These are phyloP conservation scores for Drosophila parabipectinata DNA, from an alignment of 1,140 invertebrate genomes.

Conservation along the genomic window DNA sequence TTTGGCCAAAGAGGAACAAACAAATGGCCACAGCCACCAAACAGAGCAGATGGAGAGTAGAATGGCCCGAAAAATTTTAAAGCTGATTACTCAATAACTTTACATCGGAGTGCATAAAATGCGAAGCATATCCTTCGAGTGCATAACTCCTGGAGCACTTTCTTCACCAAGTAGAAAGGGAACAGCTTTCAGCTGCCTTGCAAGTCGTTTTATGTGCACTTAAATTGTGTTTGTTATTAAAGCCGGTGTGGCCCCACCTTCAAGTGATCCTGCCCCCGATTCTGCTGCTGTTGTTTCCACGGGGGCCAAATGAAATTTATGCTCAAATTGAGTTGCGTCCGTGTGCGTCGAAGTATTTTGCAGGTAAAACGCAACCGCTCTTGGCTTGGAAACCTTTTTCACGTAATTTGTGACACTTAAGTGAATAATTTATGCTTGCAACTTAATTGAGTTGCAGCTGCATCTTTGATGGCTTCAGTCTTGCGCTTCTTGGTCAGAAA, in stretches of 20 bases:
- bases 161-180: not conserved
- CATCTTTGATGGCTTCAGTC: not conserved
- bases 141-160: slow-evolving; percentile 59
- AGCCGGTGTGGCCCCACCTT: slow-evolving; percentile 22
- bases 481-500: slow-evolving; percentile 14
- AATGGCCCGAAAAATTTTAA: slow-evolving; percentile 63
- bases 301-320: slow-evolving; percentile 68
- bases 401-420: slow-evolving; percentile 64
- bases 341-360: slow-evolving; percentile 59
- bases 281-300: slow-evolving; percentile 54
- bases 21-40: slow-evolving; percentile 39
- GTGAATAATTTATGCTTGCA: slow-evolving; percentile 71
- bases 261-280: slow-evolving; percentile 8
- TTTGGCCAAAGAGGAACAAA: slow-evolving; percentile 59
- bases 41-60: slow-evolving; percentile 8
- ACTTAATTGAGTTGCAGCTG: slow-evolving; percentile 64
- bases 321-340: slow-evolving; percentile 75
- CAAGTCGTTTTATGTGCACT: slow-evolving; percentile 76
- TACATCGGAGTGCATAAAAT: slow-evolving; percentile 75
- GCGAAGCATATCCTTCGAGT: slow-evolving; percentile 69
- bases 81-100: slow-evolving; percentile 82
- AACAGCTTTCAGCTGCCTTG: slow-evolving; percentile 47
- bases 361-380: slow-evolving; percentile 29
- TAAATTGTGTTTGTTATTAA: slow-evolving; percentile 80
- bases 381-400: slow-evolving; percentile 39